phyloP scores from a whole-genome alignment of 2,888 invertebrate genomes.

The Ormyrus nitidulus region DNA sequence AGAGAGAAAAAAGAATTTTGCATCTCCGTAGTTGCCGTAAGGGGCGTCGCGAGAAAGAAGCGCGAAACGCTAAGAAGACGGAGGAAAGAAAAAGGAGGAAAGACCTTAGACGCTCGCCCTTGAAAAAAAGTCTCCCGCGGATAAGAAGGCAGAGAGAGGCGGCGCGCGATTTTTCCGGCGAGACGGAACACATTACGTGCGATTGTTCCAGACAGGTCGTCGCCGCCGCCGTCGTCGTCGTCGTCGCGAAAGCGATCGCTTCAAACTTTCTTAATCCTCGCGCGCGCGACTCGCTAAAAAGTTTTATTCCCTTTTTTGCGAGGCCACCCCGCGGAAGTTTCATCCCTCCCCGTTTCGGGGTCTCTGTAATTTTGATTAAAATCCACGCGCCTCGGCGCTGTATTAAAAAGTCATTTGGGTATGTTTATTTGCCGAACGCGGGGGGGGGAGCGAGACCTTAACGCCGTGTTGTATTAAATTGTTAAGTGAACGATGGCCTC shows the following conservation, averaged over 20 bases:
- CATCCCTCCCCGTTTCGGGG: slow-evolving; percentile 26
- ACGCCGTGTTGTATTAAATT: slow-evolving; percentile 26
- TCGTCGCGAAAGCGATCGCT: slow-evolving; percentile 28
- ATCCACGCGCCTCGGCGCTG: slow-evolving; percentile 20
- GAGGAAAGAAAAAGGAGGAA: no score
- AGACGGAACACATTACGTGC: slow-evolving; percentile 37
- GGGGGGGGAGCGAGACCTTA: slow-evolving; percentile 39
- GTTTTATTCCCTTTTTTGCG: slow-evolving; percentile 38
- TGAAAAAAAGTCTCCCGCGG: slow-evolving; percentile 2
- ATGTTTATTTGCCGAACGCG: slow-evolving; percentile 43
- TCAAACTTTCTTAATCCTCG: slow-evolving; percentile 50
- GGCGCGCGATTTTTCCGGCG: slow-evolving; percentile 18
- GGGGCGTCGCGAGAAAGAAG: background rate
- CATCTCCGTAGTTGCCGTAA: no score
- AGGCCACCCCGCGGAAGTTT: slow-evolving; percentile 18
- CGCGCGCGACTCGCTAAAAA: slow-evolving; percentile 15
- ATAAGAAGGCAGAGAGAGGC: slow-evolving; percentile 18
- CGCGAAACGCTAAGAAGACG: background rate
- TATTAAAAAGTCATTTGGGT: slow-evolving; percentile 31
- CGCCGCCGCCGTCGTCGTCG: background rate
- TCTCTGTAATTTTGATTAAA: slow-evolving; percentile 59
- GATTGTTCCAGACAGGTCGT: slow-evolving; percentile 43
- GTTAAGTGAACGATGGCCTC: no score
- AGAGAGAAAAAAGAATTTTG: background rate
- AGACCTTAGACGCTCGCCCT: background rate